Percentiles rank a stretch among this genome's conserved stretches.
phyloP scores from a whole-genome alignment of 2,113 vertebrate species.

The Leptodactylus fuscus region DNA sequence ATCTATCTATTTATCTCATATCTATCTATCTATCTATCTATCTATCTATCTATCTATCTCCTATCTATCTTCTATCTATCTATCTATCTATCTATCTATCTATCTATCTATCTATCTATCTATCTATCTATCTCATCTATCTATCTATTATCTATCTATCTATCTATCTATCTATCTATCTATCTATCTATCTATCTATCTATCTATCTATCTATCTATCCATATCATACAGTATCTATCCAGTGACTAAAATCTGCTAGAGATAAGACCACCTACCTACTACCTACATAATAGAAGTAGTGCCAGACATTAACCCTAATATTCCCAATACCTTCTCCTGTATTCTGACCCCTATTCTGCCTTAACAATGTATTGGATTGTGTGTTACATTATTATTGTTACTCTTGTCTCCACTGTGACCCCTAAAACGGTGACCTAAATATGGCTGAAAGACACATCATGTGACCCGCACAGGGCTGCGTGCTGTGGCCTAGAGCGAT shows the following conservation, averaged over 20 bases:
- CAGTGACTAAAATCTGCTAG: too few species aligned
- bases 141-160: neutral
- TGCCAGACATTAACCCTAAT: too few species aligned
- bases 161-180: neutral
- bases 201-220: too few species aligned
- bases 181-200: neutral
- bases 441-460: constrained; percentile 97
- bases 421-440: constrained; percentile 92
- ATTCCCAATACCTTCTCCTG: too few species aligned
- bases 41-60: neutral
- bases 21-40: neutral
- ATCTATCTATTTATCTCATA: too few species aligned
- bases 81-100: neutral
- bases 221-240: neutral
- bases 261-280: too few species aligned
- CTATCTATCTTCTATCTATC: neutral
- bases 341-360: too few species aligned
- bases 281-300: too few species aligned
- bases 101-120: neutral
- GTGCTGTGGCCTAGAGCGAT: constrained; percentile 83
- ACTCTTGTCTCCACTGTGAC: neutral
- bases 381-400: constrained; percentile 14
- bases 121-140: neutral
- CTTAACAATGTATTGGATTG: too few species aligned
- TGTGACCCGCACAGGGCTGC: constrained; percentile 92